Conservation (phyloP, 2,888 invertebrate genomes). For the Adela reaumurella region DNA sequence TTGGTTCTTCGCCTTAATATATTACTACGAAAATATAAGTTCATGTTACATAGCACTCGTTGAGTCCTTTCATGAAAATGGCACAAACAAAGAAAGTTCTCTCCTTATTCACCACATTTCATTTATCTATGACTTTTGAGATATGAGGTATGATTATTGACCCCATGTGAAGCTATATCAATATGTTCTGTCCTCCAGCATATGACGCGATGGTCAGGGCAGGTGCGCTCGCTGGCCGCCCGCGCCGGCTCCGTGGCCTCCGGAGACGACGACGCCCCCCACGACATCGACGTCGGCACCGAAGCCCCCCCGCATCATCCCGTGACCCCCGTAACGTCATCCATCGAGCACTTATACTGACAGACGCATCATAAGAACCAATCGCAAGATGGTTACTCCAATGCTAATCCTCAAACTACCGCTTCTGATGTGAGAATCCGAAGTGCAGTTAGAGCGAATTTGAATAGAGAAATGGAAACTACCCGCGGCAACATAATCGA, state of each 20-base stretch:
- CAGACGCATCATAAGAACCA: conserved; percentile 13
- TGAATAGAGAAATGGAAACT: too few relatives aligned
- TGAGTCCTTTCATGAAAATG: not conserved
- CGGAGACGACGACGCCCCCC: conserved; percentile 34
- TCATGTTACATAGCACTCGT: too few relatives aligned
- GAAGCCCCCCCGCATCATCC: conserved; percentile 28
- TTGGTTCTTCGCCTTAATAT: too few relatives aligned
- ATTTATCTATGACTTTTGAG: conserved; percentile 18
- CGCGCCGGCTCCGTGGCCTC: conserved; percentile 9
- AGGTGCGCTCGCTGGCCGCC: conserved; percentile 11
- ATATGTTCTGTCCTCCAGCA: conserved; percentile 15
- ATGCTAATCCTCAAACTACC: too few relatives aligned
- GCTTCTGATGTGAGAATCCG: too few relatives aligned
- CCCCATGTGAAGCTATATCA: not conserved
- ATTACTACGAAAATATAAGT: too few relatives aligned
- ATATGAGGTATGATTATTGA: too few relatives aligned
- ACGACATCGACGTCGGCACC: conserved; percentile 51
- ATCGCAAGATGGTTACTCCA: too few relatives aligned
- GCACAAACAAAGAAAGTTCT: not conserved
- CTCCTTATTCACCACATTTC: not conserved
- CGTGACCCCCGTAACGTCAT: conserved; percentile 5
- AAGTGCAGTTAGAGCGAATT: too few relatives aligned
- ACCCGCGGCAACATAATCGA: too few relatives aligned
- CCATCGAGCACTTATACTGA: conserved; percentile 19
- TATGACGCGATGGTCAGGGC: conserved; percentile 3